phyloP scores from a whole-genome alignment of 2,113 vertebrate species.

The Brienomyrus brachyistius region DNA sequence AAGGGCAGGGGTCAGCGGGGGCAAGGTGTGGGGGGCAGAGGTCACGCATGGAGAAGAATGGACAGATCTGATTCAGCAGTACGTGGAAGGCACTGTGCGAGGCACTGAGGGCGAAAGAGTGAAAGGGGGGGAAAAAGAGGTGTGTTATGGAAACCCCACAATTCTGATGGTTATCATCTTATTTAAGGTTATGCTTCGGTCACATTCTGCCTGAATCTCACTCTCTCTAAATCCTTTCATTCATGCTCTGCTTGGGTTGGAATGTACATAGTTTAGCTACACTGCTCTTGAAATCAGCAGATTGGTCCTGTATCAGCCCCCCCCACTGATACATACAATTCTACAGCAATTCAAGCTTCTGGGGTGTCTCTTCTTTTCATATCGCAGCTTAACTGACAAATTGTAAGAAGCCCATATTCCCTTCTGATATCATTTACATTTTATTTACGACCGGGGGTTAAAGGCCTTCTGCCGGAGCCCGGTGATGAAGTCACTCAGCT shows the following conservation, averaged over 20 bases:
- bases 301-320: neutral
- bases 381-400: constrained; percentile 17
- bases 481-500: neutral
- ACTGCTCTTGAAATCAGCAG: neutral
- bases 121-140: neutral
- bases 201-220: neutral
- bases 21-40: constrained; percentile 38
- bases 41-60: constrained; percentile 44
- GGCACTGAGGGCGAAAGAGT: neutral
- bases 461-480: neutral
- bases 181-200: neutral
- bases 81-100: neutral
- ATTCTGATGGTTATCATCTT: too few species aligned
- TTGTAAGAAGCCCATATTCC: neutral
- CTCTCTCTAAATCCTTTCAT: neutral
- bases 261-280: neutral
- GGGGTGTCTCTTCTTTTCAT: neutral
- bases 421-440: neutral
- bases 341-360: neutral
- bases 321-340: neutral
- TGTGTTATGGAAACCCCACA: too few species aligned
- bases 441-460: neutral
- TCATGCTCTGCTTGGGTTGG: neutral
- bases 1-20: constrained; percentile 35
- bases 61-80: constrained; percentile 45